Evolutionary conservation across 2,888 invertebrate genomes (phyloP).

Genomic region (Nymphalis polychloros): DNA sequence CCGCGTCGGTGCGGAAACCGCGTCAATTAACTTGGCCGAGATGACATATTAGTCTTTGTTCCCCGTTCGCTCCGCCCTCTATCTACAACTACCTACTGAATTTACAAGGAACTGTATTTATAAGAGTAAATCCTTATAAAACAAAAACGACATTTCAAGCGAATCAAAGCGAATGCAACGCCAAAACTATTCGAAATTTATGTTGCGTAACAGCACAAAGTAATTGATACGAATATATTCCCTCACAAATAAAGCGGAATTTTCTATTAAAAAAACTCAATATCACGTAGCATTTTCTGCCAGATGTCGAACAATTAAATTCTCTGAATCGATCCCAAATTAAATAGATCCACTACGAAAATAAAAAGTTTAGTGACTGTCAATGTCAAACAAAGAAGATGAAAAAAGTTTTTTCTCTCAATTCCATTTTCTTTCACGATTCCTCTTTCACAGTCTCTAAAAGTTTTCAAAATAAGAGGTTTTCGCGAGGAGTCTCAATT

Average conservation of each 20-base stretch:
- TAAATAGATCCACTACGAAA: conserved; percentile 78
- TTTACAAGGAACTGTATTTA: conserved; percentile 62
- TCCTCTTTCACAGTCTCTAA: conserved; percentile 79
- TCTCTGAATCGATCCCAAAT: conserved; percentile 72
- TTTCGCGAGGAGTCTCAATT: conserved; percentile 79
- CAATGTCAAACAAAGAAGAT: conserved; percentile 82
- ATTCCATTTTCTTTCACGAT: conserved; percentile 78
- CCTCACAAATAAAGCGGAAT: conserved; percentile 28
- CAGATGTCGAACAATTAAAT: conserved; percentile 71
- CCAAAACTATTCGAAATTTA: conserved; percentile 26
- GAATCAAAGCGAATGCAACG: background rate
- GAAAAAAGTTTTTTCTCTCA: conserved; percentile 80
- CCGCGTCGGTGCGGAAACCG: conserved; percentile 77
- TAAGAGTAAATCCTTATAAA: conserved; percentile 32
- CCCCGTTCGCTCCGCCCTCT: conserved; percentile 47
- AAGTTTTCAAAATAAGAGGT: conserved; percentile 81
- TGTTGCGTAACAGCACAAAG: conserved; percentile 26
- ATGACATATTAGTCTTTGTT: conserved; percentile 82
- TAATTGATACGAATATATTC: conserved; percentile 31
- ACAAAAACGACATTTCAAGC: conserved; percentile 10
- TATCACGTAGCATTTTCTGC: conserved; percentile 64
- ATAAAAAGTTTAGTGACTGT: conserved; percentile 79
- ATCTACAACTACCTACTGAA: conserved; percentile 48
- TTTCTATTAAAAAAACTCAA: conserved; percentile 51
- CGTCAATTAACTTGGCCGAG: conserved; percentile 79